These are phyloP conservation scores for Alethe diademata DNA, from an alignment of 2,113 vertebrate genomes.

Conservation along the genomic window DNA sequence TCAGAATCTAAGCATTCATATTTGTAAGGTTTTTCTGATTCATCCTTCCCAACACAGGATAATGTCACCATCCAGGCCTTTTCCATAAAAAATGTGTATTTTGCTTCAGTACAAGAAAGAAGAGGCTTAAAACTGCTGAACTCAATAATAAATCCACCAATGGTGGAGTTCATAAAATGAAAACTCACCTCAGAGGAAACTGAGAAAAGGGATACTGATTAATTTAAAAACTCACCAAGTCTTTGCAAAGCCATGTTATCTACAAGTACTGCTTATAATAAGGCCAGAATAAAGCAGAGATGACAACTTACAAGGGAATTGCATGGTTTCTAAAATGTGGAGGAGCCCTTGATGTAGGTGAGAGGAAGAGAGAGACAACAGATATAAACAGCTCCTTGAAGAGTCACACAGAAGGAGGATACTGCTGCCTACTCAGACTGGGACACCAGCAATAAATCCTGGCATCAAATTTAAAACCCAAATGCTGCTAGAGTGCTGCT, in stretches of 20 bases:
- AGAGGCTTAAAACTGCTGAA: neutral
- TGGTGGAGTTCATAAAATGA: neutral
- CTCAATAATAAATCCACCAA: neutral
- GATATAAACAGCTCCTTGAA: neutral
- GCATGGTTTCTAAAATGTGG: neutral
- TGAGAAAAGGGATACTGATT: neutral
- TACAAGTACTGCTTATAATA: neutral
- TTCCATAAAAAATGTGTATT: neutral
- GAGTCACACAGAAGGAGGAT: neutral
- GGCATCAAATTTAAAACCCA: neutral
- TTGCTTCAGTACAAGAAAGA: neutral
- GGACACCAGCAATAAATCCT: neutral
- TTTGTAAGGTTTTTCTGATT: no score
- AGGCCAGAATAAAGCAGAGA: neutral
- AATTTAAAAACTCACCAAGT: neutral
- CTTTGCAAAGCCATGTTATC: neutral
- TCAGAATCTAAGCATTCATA: no score
- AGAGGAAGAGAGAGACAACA: neutral
- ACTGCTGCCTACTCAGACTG: neutral
- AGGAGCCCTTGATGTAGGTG: neutral
- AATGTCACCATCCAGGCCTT: neutral
- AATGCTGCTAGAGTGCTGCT: neutral
- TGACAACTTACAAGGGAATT: neutral
- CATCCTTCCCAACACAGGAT: neutral
- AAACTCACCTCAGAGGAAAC: neutral